Evolutionary conservation across 1,140 invertebrate species (phyloP).

Genomic region (Acromyrmex echinatior): DNA sequence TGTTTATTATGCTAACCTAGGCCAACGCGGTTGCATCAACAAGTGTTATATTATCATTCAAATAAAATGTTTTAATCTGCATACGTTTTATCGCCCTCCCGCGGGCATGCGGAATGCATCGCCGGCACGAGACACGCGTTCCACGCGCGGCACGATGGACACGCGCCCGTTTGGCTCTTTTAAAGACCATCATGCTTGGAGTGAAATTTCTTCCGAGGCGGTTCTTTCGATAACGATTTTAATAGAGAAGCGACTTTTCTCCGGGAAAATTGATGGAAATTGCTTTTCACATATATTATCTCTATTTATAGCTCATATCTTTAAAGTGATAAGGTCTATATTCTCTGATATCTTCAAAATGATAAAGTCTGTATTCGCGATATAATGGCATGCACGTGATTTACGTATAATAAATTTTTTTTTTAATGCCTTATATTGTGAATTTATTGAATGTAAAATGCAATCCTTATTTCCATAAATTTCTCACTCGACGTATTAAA

Average conservation of each 20-base stretch:
- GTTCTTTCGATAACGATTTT: conserved; percentile 27
- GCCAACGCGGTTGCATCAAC: conserved; percentile 86
- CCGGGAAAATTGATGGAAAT: conserved; percentile 33
- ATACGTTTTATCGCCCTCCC: conserved; percentile 87
- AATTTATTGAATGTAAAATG: neutral
- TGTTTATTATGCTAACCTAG: conserved; percentile 87
- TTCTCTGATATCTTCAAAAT: neutral
- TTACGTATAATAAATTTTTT: neutral
- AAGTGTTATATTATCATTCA: conserved; percentile 88
- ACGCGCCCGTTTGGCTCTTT: conserved; percentile 36
- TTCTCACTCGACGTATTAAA: conserved; percentile 45
- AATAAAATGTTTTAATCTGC: conserved; percentile 88
- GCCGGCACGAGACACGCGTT: conserved; percentile 83
- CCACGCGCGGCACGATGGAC: conserved; percentile 65
- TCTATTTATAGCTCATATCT: neutral
- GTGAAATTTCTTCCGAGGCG: conserved; percentile 52
- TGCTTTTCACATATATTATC: neutral
- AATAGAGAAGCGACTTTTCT: neutral
- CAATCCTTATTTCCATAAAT: neutral
- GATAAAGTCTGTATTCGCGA: neutral
- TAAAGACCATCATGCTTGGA: neutral
- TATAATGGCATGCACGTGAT: neutral
- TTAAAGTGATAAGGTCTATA: neutral
- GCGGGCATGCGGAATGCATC: conserved; percentile 84
- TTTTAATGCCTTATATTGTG: neutral